Evolutionary conservation across 2,797 vertebrate species (phyloP).

Genomic region (Protosalanx chinensis): DNA sequence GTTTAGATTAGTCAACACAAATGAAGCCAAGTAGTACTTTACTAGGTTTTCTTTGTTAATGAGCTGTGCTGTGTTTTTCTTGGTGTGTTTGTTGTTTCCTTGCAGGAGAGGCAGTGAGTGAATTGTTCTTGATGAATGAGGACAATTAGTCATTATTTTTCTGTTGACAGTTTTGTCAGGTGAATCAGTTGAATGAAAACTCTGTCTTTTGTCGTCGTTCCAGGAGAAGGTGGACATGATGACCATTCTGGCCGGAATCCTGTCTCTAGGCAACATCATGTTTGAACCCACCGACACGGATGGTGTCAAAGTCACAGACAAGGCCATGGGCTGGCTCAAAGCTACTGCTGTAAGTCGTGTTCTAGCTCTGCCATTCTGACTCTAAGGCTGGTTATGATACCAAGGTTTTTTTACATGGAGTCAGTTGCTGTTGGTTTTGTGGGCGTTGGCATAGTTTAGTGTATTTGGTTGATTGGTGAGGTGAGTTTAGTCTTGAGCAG

Average conservation of each 20-base stretch:
- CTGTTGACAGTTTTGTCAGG: neutral
- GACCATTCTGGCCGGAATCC: slow-evolving; percentile 70
- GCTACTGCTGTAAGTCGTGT: slow-evolving; percentile 71
- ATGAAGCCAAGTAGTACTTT: neutral
- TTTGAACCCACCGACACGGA: slow-evolving; percentile 67
- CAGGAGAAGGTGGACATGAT: slow-evolving; percentile 78
- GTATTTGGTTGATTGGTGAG: neutral
- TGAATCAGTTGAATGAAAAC: neutral
- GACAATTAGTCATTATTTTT: neutral
- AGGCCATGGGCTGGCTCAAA: slow-evolving; percentile 69
- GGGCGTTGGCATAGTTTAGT: neutral
- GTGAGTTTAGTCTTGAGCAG: neutral
- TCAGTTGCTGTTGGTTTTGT: neutral
- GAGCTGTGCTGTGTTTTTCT: too few relatives aligned
- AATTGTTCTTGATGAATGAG: too few relatives aligned
- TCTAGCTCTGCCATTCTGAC: neutral
- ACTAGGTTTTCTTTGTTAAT: too few relatives aligned
- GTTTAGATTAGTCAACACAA: neutral
- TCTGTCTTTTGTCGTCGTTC: neutral
- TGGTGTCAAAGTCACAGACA: slow-evolving; percentile 54
- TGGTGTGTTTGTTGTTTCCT: too few relatives aligned
- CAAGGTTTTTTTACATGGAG: too few relatives aligned
- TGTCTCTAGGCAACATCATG: slow-evolving; percentile 74
- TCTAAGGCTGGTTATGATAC: too few relatives aligned
- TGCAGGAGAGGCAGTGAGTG: too few relatives aligned